phyloP scores from a whole-genome alignment of 2,888 invertebrate genomes.

The Sarcophaga rosellei region DNA sequence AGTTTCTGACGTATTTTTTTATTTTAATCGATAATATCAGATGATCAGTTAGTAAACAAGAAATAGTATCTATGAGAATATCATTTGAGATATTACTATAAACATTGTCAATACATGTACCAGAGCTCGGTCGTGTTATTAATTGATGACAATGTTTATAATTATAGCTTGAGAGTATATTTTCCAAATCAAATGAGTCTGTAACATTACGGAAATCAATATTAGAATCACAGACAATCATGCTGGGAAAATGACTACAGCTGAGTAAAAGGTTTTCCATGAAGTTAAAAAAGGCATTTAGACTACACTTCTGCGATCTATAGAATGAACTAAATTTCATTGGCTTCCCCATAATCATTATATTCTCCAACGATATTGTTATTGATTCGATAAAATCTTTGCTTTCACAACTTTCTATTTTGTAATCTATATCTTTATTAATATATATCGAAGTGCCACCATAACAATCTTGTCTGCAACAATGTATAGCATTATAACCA shows the following conservation, averaged over 20 bases:
- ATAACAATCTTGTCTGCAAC: neutral
- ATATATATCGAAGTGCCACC: neutral
- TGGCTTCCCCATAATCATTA: neutral
- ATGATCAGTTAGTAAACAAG: neutral
- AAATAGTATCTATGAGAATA: conserved; percentile 6
- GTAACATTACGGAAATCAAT: neutral
- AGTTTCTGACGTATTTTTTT: neutral
- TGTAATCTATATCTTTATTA: neutral
- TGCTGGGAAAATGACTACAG: neutral
- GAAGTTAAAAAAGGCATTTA: neutral
- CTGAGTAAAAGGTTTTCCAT: neutral
- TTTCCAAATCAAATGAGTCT: neutral
- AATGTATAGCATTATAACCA: neutral
- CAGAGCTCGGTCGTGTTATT: neutral
- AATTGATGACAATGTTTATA: neutral
- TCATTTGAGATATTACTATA: neutral
- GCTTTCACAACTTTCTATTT: neutral
- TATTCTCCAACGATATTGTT: neutral
- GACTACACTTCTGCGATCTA: neutral
- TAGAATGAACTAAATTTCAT: neutral
- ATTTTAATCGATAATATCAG: neutral
- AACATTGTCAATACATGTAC: conserved; percentile 7
- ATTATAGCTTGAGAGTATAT: neutral
- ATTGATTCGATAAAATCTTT: conserved; percentile 3
- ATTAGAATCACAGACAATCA: conserved; percentile 9